A percentile compares a stretch with the other conserved stretches of the same genome.
Evolutionary conservation across 2,888 invertebrate genomes (phyloP).

Genomic region (Cybosia mesomella): DNA sequence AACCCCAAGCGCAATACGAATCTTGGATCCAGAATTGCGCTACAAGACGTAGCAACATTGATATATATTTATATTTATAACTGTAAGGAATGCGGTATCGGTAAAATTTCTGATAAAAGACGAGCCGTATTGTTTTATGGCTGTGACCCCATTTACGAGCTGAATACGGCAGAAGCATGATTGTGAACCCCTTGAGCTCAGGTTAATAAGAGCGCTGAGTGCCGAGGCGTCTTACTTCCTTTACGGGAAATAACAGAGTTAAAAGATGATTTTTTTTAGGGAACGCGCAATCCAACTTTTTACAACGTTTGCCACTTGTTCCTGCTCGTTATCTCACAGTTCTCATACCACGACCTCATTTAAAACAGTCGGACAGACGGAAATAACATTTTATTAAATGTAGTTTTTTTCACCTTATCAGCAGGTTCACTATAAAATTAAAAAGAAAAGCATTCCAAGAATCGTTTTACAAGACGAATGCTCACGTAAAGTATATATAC

Average conservation of each 20-base stretch:
- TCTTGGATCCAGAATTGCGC: neutral
- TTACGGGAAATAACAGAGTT: conserved; percentile 57
- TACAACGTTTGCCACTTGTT: conserved; percentile 65
- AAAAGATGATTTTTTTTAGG: conserved; percentile 56
- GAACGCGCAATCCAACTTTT: conserved; percentile 54
- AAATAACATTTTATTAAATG: conserved; percentile 52
- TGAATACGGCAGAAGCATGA: conserved; percentile 56
- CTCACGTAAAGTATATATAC: neutral
- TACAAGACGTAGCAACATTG: neutral
- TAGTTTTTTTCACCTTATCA: conserved; percentile 18
- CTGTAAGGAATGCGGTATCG: conserved; percentile 24
- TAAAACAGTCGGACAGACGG: conserved; percentile 71
- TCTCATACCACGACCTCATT: conserved; percentile 78
- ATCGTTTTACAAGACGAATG: neutral
- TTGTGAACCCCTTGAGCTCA: conserved; percentile 65
- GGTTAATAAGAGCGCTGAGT: conserved; percentile 68
- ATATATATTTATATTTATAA: conserved; percentile 7
- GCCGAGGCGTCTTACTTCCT: conserved; percentile 54
- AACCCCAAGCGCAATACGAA: neutral
- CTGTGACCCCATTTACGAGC: conserved; percentile 65
- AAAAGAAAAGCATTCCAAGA: neutral
- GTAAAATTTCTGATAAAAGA: conserved; percentile 22
- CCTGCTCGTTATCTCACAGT: conserved; percentile 81
- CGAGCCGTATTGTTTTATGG: conserved; percentile 59
- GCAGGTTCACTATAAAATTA: neutral